Base-by-base conservation (phyloP, 2,888 invertebrate species). In the Plemyria rubiginata region DNA sequence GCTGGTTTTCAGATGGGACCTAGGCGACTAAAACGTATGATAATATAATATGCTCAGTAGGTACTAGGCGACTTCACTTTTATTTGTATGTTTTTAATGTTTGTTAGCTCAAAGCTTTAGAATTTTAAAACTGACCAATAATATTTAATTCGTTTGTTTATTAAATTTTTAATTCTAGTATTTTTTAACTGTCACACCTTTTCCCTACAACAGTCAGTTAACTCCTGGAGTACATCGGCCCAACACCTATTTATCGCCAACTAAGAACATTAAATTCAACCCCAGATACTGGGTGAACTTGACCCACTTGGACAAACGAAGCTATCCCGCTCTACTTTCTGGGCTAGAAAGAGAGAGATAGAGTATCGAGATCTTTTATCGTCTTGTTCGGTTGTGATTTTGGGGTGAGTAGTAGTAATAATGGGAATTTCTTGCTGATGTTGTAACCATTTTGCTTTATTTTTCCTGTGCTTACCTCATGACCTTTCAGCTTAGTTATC, bases 201-300 rank as follows among this genome's bases (percentile, higher is more conserved):
- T 29, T 28, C 13, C n/a, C 11, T 45, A 15, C 6, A 29, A 54
- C 32, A 15, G 11, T 5, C 43, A 15, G 1, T 15, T 28, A 38
- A 28, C 52, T 22, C 7, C 45, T 48, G 3, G 28, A 55, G 28
- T 38, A n/a, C 16, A 55, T 38, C 51, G 50, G n/a, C 40, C 48
- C 53, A 16, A 48, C 59, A 53, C 59, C 59, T 79, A 79, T 79
- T 80, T 80, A 81, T 78, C 75, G 73, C 72, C 70, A 82, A 81
- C 75, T 80, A 61, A 69, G 76, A 75, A 76, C 76, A 74, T 75
- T 78, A 78, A 80, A 79, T 74, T 76, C 68, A 68, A 75, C 74
- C 70, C 76, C 80, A 80, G 78, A 80, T 82, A 81, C 65, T 79
- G 81, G 80, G 63, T 79, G 83, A 86, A 84, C 85, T 84, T 86